A percentile compares a stretch with the other conserved stretches of the same genome.
Evolutionary conservation across 2,888 invertebrate genomes (phyloP).

Genomic region (Drosophila algonquin): DNA sequence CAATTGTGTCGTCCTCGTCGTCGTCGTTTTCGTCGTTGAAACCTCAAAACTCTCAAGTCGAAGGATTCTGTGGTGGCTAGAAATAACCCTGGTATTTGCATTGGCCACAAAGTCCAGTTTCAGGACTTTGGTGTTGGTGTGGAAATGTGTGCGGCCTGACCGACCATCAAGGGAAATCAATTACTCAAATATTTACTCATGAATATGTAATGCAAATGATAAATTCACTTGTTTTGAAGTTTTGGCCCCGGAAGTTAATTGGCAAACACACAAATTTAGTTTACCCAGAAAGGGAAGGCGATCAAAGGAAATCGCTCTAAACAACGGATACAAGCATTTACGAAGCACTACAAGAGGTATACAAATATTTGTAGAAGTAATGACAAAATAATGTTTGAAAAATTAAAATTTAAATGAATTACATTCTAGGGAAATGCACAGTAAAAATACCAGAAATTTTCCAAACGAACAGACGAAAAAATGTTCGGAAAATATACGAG

Average conservation of each 20-base stretch:
- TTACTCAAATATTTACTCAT: constrained; percentile 32
- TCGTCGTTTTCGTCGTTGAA: constrained; percentile 5
- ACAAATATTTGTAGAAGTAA: neutral
- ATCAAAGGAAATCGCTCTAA: neutral
- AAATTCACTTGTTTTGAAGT: constrained; percentile 28
- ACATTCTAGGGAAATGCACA: too few relatives aligned
- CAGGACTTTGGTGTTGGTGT: neutral
- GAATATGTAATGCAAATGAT: constrained; percentile 12
- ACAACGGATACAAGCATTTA: neutral
- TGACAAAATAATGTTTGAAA: neutral
- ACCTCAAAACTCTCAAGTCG: constrained; percentile 29
- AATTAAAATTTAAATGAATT: neutral
- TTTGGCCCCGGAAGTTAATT: constrained; percentile 18
- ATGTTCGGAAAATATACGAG: too few relatives aligned
- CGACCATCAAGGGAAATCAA: constrained; percentile 45
- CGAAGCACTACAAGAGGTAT: neutral
- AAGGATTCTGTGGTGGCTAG: constrained; percentile 37
- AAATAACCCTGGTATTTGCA: constrained; percentile 10
- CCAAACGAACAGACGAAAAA: too few relatives aligned
- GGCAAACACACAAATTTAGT: neutral
- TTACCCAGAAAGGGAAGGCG: neutral
- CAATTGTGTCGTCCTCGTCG: constrained; percentile 36
- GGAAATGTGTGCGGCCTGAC: constrained; percentile 5
- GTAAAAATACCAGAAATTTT: too few relatives aligned
- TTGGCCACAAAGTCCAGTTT: constrained; percentile 10